These are phyloP conservation scores for Luscinia megarhynchos DNA, from an alignment of 2,797 vertebrate species.

Conservation along the genomic window DNA sequence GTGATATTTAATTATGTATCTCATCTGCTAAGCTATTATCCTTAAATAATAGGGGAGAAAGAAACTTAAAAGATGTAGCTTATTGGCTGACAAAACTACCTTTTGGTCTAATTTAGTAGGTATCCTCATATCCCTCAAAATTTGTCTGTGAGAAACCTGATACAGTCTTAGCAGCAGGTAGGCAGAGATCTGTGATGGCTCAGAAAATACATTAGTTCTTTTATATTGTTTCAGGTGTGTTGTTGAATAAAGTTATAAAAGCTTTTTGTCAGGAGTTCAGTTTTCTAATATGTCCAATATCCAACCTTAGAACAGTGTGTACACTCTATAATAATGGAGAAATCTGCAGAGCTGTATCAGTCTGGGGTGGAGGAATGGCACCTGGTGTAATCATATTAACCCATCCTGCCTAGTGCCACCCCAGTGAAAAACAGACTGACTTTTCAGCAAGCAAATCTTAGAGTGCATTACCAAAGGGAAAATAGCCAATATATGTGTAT, in stretches of 20 bases:
- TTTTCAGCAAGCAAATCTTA: background rate
- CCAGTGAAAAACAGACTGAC: background rate
- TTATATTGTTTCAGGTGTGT: background rate
- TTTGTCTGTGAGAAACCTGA: background rate
- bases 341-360: background rate
- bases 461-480: background rate
- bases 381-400: background rate
- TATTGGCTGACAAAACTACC: background rate
- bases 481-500: background rate
- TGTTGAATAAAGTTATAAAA: background rate
- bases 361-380: background rate
- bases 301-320: background rate
- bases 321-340: rapidly evolving
- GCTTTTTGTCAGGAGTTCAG: background rate
- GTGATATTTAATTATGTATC: background rate
- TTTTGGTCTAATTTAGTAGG: background rate
- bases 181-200: background rate
- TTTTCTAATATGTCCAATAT: background rate
- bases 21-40: background rate
- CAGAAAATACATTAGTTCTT: background rate
- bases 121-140: background rate
- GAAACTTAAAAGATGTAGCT: background rate
- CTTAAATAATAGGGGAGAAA: background rate
- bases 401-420: background rate
- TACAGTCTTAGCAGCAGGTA: background rate